Evolutionary conservation across 1,140 invertebrate species (phyloP), one percentile per base, ranked within the genome.

Genomic region (Drosophila pseudoananassae): DNA sequence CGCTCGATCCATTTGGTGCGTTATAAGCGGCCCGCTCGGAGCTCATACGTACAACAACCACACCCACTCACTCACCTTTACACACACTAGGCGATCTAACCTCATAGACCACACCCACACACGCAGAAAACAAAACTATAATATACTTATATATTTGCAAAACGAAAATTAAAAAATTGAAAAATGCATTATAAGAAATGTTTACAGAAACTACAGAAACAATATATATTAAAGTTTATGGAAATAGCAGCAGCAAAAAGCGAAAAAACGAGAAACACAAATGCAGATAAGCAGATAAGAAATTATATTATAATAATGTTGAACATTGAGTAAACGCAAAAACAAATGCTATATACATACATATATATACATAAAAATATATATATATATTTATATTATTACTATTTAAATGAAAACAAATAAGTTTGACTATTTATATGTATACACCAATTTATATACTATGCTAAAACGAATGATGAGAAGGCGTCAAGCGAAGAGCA

Each of bases 1-100:
- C 90, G 58, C 71, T 92, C 43, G 91, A 92, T 90, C 91, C 90
- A 69, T 92, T 92, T 80, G 91, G 91, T 52, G 91, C 91, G 74
- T 91, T 92, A 91, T 92, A 92, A 92, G 76, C 76, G 59, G 71
- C 46, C 73, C 69, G 46, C 46, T 9, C 46, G 60, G 14, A 81
- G 63, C 59, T 64, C 15, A 66, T 52, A 43, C 40, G 40, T 43
- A n/a, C 40, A 43, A 43, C 14, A 12, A 36, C 31, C 12, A 36
- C 12, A 74, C 25, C 51, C 50, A 74, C 12, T 31, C 40, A 60
- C 23, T 59, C 57, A 61, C 65, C 63, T 52, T 57, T 36, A 60
- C 40, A 55, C 54, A 78, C 53, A 52, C 46, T 76, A 82, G 72
- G 76, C 71, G 76, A 78, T 82, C 56, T 73, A 79, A 87, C 83